These are phyloP conservation scores for Atrichornis clamosus DNA, from an alignment of 2,113 vertebrate genomes.

Conservation along the genomic window DNA sequence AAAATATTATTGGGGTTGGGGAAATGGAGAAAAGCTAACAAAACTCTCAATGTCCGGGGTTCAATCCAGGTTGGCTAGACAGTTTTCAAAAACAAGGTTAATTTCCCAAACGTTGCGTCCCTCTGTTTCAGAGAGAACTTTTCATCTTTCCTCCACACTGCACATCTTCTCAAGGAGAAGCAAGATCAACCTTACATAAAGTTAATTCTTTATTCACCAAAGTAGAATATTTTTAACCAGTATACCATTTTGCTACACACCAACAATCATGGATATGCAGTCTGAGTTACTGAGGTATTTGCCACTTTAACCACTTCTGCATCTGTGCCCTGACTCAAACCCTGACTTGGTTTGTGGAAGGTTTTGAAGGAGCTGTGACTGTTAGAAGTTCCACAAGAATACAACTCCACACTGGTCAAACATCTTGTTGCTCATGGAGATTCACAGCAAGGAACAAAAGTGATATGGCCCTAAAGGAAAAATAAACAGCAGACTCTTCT, in stretches of 20 bases:
- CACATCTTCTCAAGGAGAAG: background rate
- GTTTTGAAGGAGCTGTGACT: background rate
- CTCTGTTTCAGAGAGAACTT: background rate
- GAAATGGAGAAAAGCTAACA: background rate
- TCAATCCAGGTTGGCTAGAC: background rate
- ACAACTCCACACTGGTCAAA: background rate
- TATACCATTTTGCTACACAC: background rate
- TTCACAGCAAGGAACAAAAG: background rate
- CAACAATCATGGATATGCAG: background rate
- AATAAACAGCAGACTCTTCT: background rate
- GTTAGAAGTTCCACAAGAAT: background rate
- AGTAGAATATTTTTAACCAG: background rate
- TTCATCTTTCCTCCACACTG: background rate
- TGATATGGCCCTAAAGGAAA: background rate
- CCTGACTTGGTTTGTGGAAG: background rate
- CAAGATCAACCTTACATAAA: background rate
- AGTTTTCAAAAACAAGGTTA: background rate
- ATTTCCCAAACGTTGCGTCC: background rate
- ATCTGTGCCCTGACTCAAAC: background rate
- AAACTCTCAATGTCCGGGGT: background rate
- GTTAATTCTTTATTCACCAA: background rate
- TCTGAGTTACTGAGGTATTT: background rate
- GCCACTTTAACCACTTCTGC: background rate
- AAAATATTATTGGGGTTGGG: background rate
- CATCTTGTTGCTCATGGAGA: background rate